These are phyloP conservation scores for Chesias legatella DNA, from an alignment of 2,888 invertebrate genomes.

Conservation along the genomic window DNA sequence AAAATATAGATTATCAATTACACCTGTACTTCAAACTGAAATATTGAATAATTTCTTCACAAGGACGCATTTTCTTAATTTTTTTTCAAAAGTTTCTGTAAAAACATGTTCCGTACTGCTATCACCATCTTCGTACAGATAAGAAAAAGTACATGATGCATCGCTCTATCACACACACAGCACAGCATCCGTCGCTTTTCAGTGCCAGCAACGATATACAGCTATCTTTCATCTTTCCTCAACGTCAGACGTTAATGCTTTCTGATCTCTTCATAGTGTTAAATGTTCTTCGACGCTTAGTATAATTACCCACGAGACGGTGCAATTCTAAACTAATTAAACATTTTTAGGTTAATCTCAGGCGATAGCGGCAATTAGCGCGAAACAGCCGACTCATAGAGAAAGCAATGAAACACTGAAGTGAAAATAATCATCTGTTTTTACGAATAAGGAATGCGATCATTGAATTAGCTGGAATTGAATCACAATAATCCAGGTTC, in stretches of 20 bases:
- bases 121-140: background rate
- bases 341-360: constrained; percentile 56
- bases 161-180: background rate
- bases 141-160: constrained; percentile 4
- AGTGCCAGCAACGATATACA: constrained; percentile 21
- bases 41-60: too few relatives aligned
- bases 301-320: constrained; percentile 35
- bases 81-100: too few relatives aligned
- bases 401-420: constrained; percentile 51
- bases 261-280: constrained; percentile 47
- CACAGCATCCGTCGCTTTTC: constrained; percentile 3
- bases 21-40: too few relatives aligned
- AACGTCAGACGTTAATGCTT: constrained; percentile 41
- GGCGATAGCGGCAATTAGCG: constrained; percentile 49
- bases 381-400: constrained; percentile 56
- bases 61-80: too few relatives aligned
- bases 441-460: constrained; percentile 27
- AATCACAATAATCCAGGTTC: constrained; percentile 16
- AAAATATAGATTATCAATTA: too few relatives aligned
- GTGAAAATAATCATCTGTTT: constrained; percentile 39
- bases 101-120: too few relatives aligned
- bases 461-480: constrained; percentile 21
- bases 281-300: constrained; percentile 40
- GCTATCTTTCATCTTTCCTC: constrained; percentile 31
- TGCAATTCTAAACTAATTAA: constrained; percentile 50